Conservation (phyloP, 2,113 vertebrate genomes). For the Plotosus lineatus region DNA sequence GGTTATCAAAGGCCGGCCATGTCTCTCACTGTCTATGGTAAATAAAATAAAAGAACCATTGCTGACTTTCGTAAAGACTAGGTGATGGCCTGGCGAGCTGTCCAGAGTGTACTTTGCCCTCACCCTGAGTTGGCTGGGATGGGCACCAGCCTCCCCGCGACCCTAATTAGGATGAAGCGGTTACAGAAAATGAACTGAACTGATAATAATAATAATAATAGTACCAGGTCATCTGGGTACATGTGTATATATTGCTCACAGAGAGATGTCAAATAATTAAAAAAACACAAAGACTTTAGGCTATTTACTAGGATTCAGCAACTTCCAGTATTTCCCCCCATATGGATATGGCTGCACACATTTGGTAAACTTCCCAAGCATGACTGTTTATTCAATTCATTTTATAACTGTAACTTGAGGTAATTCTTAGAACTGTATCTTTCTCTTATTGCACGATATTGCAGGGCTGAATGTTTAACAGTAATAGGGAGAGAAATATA, state of each 20-base stretch:
- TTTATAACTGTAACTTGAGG: not conserved
- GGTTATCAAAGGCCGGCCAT: too few species aligned
- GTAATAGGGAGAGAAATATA: not conserved
- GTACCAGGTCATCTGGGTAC: not conserved
- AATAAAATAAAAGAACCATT: too few species aligned
- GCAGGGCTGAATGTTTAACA: not conserved
- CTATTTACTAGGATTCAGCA: not conserved
- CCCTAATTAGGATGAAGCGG: too few species aligned
- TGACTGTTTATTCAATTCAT: not conserved
- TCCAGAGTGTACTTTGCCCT: too few species aligned
- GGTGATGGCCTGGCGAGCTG: too few species aligned
- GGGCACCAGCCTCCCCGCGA: too few species aligned
- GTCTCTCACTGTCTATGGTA: too few species aligned
- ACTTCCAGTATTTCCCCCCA: not conserved
- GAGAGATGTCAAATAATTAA: not conserved
- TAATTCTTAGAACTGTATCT: not conserved
- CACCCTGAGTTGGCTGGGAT: too few species aligned
- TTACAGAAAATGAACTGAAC: too few species aligned
- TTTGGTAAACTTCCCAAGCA: not conserved
- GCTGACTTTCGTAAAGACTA: too few species aligned
- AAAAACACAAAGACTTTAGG: not conserved
- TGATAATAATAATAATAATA: too few species aligned
- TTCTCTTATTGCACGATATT: too few species aligned
- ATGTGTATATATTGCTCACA: not conserved
- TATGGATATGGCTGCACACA: not conserved